These are phyloP conservation scores for Antrozous pallidus DNA, from an alignment of 2,797 vertebrate genomes.

Conservation along the genomic window DNA sequence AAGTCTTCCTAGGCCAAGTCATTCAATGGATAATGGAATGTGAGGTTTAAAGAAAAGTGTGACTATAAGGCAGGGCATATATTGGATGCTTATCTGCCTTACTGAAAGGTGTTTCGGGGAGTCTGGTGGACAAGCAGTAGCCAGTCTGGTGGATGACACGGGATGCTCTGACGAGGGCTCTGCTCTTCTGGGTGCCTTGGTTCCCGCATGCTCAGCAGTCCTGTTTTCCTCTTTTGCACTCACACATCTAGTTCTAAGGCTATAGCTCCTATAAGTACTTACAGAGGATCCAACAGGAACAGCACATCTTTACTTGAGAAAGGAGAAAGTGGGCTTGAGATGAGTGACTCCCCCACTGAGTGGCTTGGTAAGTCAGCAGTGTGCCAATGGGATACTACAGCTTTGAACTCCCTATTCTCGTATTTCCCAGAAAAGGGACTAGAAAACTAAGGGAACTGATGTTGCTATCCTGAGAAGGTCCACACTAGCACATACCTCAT, in stretches of 20 bases:
- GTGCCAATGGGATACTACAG: not conserved
- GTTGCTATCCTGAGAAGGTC: not conserved
- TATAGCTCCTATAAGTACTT: not conserved
- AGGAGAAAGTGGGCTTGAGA: not conserved
- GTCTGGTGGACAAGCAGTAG: not conserved
- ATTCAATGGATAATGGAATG: slow-evolving; percentile 32
- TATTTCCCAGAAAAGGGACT: not conserved
- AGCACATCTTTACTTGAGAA: not conserved
- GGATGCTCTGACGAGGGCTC: fast-evolving
- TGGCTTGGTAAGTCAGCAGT: not conserved
- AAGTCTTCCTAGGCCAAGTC: slow-evolving; percentile 29
- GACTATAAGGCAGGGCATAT: not conserved
- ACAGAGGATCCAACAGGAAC: not conserved
- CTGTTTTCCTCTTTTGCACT: not conserved
- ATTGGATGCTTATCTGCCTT: not conserved
- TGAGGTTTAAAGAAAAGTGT: not conserved
- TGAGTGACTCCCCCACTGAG: not conserved
- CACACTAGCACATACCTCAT: not conserved
- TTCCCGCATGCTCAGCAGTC: fast-evolving
- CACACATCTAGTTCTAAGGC: not conserved
- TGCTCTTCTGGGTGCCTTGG: fast-evolving
- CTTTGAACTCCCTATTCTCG: not conserved
- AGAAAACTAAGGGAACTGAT: not conserved
- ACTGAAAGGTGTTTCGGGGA: not conserved
- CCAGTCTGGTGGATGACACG: fast-evolving